Evolutionary conservation across 64 coral and sea anemone genomes (phyloP).

Genomic region (Porites australiensis): DNA sequence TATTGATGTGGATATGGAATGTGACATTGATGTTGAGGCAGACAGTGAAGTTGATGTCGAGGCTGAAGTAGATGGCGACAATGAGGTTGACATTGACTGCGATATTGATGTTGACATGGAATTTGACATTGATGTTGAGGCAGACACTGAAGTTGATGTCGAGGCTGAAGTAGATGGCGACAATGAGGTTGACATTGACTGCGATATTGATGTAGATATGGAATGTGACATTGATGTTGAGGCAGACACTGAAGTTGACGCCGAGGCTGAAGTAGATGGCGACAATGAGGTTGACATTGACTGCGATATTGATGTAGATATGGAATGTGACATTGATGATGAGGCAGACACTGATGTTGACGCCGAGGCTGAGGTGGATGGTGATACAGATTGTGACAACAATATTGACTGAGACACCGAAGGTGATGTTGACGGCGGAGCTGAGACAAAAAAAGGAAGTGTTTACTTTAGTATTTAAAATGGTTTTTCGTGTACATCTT

Average conservation of each 20-base stretch:
- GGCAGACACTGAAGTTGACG: too few species aligned
- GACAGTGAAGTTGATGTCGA: too few species aligned
- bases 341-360: not conserved
- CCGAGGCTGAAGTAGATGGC: not conserved
- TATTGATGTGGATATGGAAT: not conserved
- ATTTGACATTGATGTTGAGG: too few species aligned
- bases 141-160: too few species aligned
- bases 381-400: too few species aligned
- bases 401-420: too few species aligned
- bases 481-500: too few species aligned
- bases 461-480: too few species aligned
- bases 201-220: not conserved
- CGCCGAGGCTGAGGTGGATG: not conserved
- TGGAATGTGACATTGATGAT: too few species aligned
- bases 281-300: not conserved
- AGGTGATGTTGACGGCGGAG: too few species aligned
- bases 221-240: not conserved
- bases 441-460: too few species aligned
- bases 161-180: not conserved
- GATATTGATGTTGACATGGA: not conserved
- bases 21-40: too few species aligned
- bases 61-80: not conserved
- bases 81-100: not conserved
- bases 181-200: not conserved
- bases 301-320: not conserved